Percentiles rank a stretch among this genome's conserved stretches.
Evolutionary conservation across 2,888 invertebrate species (phyloP).

Genomic region (Agrotis puta): DNA sequence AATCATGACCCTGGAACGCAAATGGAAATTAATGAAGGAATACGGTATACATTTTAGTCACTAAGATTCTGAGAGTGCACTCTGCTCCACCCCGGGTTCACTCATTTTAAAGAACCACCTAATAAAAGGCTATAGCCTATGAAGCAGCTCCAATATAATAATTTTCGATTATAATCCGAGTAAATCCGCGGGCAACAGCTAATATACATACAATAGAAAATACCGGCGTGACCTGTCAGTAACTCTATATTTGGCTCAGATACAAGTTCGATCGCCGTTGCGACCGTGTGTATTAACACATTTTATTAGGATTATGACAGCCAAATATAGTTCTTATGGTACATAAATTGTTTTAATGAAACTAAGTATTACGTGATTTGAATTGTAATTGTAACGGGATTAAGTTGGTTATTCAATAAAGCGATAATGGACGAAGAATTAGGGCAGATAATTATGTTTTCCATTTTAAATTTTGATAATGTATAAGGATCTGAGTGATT

Average conservation of each 20-base stretch:
- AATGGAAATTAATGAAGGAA: too few species aligned
- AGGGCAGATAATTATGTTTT: not conserved
- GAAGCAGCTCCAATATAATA: not conserved
- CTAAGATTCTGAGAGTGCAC: too few species aligned
- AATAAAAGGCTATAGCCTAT: too few species aligned
- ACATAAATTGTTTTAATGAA: conserved; percentile 51
- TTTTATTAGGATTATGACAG: conserved; percentile 44
- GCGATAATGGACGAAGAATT: conserved; percentile 2
- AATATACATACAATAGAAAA: conserved; percentile 26
- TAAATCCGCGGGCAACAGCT: not conserved
- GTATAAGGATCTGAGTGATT: not conserved
- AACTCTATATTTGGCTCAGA: conserved; percentile 43
- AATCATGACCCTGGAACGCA: too few species aligned
- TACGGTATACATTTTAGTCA: too few species aligned
- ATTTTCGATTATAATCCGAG: not conserved
- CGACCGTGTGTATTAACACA: conserved; percentile 61
- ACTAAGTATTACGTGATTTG: conserved; percentile 43
- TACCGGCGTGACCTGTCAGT: conserved; percentile 42
- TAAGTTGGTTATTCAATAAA: conserved; percentile 9
- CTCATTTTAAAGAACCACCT: too few species aligned
- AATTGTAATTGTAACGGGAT: conserved; percentile 26
- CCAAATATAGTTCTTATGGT: conserved; percentile 56
- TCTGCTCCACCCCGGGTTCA: too few species aligned
- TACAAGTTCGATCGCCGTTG: conserved; percentile 42
- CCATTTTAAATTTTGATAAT: not conserved